A percentile compares a stretch with the other conserved stretches of the same genome.
Evolutionary conservation across 2,888 invertebrate species (phyloP).

Genomic region (Apamea epomidion): DNA sequence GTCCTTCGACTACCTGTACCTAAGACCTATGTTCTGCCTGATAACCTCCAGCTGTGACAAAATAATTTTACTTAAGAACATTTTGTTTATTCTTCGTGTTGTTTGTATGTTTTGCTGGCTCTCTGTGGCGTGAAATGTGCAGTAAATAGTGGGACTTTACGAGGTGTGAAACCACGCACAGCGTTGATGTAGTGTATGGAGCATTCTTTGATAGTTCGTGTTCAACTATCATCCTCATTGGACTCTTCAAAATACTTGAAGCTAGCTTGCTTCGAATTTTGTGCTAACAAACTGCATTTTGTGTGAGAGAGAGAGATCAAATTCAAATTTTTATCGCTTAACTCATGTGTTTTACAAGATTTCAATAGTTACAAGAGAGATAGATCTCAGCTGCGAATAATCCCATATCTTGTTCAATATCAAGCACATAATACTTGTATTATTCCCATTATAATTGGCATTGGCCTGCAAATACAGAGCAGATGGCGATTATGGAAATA

Average conservation of each 20-base stretch:
- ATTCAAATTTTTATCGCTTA: background rate
- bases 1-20: conserved; percentile 28
- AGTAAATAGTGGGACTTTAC: conserved; percentile 41
- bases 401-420: background rate
- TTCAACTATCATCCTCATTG: background rate
- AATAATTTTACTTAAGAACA: conserved; percentile 36
- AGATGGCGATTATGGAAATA: background rate
- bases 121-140: conserved; percentile 45
- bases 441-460: background rate
- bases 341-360: background rate
- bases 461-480: background rate
- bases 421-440: background rate
- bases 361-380: background rate
- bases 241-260: background rate
- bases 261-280: background rate
- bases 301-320: background rate
- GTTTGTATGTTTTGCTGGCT: conserved; percentile 29
- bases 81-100: conserved; percentile 27
- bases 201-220: conserved; percentile 12
- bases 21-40: conserved; percentile 32
- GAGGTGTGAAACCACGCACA: conserved; percentile 37
- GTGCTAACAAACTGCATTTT: background rate
- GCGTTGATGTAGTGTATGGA: conserved; percentile 3
- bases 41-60: conserved; percentile 48
- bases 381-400: background rate